These are phyloP conservation scores for Philopedon plagiatum DNA, from an alignment of 2,888 invertebrate genomes.

Conservation along the genomic window DNA sequence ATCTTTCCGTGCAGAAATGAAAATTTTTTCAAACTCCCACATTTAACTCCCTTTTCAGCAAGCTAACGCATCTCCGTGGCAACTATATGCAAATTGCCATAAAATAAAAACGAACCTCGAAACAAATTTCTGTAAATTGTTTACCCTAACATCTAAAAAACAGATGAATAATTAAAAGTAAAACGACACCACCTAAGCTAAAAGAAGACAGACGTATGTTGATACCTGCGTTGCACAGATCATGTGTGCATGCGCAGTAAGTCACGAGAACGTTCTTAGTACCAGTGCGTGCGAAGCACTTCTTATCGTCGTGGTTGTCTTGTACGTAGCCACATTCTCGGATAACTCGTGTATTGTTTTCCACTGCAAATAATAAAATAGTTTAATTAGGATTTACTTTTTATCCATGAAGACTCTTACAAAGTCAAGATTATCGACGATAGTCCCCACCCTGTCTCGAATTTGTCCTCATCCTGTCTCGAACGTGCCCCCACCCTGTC, in stretches of 20 bases:
- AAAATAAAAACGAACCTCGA: not conserved
- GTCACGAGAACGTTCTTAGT: slow-evolving; percentile 81
- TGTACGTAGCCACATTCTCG: slow-evolving; percentile 85
- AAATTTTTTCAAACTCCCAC: too few species aligned
- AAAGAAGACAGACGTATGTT: slow-evolving; percentile 54
- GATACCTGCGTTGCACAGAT: slow-evolving; percentile 80
- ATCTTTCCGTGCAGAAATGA: too few species aligned
- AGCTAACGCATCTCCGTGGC: not conserved
- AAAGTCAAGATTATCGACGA: too few species aligned
- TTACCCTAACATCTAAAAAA: not conserved
- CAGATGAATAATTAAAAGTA: not conserved
- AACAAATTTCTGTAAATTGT: not conserved
- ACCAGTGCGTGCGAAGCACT: slow-evolving; percentile 79
- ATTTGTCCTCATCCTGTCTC: not conserved
- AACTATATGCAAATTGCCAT: not conserved
- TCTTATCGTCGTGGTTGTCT: slow-evolving; percentile 74
- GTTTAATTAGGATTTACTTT: too few species aligned
- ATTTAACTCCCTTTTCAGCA: not conserved
- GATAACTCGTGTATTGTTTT: slow-evolving; percentile 82
- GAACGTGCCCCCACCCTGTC: not conserved
- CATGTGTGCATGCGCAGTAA: slow-evolving; percentile 85
- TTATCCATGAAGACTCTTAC: too few species aligned
- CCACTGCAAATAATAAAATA: slow-evolving; percentile 77
- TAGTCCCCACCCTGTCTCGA: not conserved
- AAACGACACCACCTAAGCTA: not conserved